Conservation (phyloP, 2,888 invertebrate species). For the Ashinkailepas kermadecensis region DNA sequence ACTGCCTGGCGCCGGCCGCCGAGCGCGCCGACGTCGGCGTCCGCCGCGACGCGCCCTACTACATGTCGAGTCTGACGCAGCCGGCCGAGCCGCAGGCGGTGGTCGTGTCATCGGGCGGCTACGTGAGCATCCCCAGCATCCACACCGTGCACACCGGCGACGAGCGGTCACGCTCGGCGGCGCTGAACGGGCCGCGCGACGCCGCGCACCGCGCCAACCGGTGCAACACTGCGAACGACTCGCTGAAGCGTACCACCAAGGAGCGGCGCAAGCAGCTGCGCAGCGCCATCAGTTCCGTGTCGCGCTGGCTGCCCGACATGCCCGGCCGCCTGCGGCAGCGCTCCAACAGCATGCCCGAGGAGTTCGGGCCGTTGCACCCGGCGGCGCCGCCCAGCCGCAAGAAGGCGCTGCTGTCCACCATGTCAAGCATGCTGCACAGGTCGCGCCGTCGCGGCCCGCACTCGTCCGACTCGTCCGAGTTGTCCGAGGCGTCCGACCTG, state of each 20-base stretch:
- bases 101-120: slow-evolving; percentile 22
- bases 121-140: slow-evolving; percentile 26
- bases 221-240: neutral
- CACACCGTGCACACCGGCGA: slow-evolving; percentile 23
- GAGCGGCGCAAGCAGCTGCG: slow-evolving; percentile 74
- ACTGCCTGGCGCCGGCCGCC: neutral
- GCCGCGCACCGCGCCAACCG: slow-evolving; percentile 1
- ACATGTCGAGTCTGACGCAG: slow-evolving; percentile 16
- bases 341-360: neutral
- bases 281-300: slow-evolving; percentile 59
- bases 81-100: slow-evolving; percentile 24
- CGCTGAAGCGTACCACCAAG: slow-evolving; percentile 69
- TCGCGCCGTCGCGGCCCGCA: slow-evolving; percentile 58
- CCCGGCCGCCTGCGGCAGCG: slow-evolving; percentile 44
- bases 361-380: neutral
- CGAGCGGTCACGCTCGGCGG: slow-evolving; percentile 26
- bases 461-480: slow-evolving; percentile 24
- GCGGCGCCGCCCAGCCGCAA: slow-evolving; percentile 44
- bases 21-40: neutral
- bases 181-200: slow-evolving; percentile 27
- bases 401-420: slow-evolving; percentile 69
- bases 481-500: neutral
- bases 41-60: neutral
- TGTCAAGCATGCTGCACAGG: slow-evolving; percentile 76
- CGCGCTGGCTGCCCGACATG: slow-evolving; percentile 62